phyloP scores from a whole-genome alignment of 2,888 invertebrate species.

The Pachycephus smyrnensis region DNA sequence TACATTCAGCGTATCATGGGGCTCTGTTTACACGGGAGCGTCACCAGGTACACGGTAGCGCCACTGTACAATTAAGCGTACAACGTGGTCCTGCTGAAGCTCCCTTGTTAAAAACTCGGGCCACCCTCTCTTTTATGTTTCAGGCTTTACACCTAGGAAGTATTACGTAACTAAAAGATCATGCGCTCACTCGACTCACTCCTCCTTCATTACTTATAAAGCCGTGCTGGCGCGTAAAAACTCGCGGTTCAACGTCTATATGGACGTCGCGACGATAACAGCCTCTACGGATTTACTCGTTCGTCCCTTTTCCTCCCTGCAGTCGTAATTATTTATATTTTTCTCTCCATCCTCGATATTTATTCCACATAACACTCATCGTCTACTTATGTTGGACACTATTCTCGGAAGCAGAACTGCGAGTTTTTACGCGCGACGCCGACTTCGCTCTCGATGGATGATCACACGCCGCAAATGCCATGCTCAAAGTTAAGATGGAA shows the following conservation, averaged over 20 bases:
- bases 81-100: neutral
- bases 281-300: neutral
- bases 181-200: conserved; percentile 50
- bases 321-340: neutral
- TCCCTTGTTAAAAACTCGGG: neutral
- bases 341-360: neutral
- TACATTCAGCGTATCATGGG: neutral
- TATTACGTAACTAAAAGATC: conserved; percentile 45
- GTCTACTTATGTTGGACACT: neutral
- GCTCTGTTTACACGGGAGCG: neutral
- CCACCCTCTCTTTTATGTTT: neutral
- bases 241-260: conserved; percentile 1
- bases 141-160: conserved; percentile 40
- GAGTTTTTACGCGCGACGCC: conserved; percentile 7
- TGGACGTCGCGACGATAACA: neutral
- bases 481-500: conserved; percentile 54
- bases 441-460: conserved; percentile 24
- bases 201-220: conserved; percentile 29
- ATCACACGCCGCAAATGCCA: conserved; percentile 56
- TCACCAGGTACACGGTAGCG: neutral
- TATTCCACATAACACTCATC: neutral
- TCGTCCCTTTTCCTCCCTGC: neutral
- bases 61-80: neutral
- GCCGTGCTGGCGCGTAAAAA: conserved; percentile 27
- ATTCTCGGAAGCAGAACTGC: neutral